phyloP scores from a whole-genome alignment of 2,113 vertebrate species.

The Ailuropoda melanoleuca region DNA sequence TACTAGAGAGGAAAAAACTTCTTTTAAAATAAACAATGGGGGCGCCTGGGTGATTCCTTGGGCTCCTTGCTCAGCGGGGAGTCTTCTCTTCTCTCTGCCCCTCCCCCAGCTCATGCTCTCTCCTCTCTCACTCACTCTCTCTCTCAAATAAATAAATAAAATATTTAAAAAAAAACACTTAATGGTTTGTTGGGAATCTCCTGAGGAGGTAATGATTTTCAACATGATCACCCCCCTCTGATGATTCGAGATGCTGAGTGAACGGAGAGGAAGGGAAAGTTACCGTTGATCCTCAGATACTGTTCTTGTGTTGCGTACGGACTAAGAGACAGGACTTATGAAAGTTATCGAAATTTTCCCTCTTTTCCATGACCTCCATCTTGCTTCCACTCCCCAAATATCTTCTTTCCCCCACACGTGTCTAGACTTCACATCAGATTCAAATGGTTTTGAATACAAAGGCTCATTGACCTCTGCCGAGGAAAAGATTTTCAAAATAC shows the following conservation, averaged over 20 bases:
- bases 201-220: neutral
- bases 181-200: neutral
- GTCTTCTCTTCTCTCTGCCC: too few species aligned
- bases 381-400: neutral
- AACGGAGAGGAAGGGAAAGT: neutral
- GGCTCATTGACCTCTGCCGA: neutral
- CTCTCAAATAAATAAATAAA: too few species aligned
- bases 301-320: neutral
- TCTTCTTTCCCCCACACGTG: neutral
- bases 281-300: neutral
- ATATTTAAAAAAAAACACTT: neutral
- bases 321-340: neutral
- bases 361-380: neutral
- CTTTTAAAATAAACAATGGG: neutral
- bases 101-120: too few species aligned
- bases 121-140: too few species aligned
- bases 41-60: too few species aligned
- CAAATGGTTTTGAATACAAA: neutral
- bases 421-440: neutral
- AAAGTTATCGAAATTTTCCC: neutral
- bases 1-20: neutral
- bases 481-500: neutral
- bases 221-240: neutral
- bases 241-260: neutral
- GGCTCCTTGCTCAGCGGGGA: too few species aligned